phyloP scores from a whole-genome alignment of 1,140 invertebrate species.

The Pygmarrhopalites habei region DNA sequence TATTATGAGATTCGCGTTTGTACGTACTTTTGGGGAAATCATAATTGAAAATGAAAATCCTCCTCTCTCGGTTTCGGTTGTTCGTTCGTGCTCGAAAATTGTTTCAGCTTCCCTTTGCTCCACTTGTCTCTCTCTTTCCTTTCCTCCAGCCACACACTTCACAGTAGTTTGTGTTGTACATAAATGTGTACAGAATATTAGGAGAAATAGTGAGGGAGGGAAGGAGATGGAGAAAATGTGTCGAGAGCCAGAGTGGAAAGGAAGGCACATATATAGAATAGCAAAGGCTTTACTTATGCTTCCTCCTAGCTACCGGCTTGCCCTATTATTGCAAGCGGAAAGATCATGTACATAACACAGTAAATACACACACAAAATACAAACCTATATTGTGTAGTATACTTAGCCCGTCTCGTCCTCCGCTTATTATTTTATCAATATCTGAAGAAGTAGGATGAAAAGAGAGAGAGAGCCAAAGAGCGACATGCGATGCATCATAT shows the following conservation, averaged over 20 bases:
- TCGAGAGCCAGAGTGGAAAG: too few relatives aligned
- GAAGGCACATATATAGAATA: too few relatives aligned
- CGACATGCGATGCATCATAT: slow-evolving; percentile 12
- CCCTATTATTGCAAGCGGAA: too few relatives aligned
- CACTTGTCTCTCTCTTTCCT: background rate
- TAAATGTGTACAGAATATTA: slow-evolving; percentile 12
- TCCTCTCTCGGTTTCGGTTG: background rate
- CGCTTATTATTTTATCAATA: slow-evolving; percentile 16
- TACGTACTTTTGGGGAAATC: background rate
- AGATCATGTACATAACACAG: too few relatives aligned
- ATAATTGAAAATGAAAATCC: slow-evolving; percentile 19
- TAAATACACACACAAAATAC: too few relatives aligned
- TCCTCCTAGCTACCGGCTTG: too few relatives aligned
- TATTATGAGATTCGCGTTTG: background rate
- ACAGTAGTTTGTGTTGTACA: background rate
- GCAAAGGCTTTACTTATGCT: too few relatives aligned
- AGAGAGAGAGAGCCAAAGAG: slow-evolving; percentile 13
- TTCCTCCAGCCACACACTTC: background rate
- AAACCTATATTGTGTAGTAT: too few relatives aligned
- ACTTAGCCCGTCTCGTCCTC: too few relatives aligned
- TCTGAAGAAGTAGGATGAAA: slow-evolving; percentile 3
- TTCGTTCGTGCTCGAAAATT: slow-evolving; percentile 13
- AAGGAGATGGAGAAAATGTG: background rate
- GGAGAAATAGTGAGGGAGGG: background rate
- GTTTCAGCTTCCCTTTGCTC: background rate